Evolutionary conservation across 2,888 invertebrate genomes (phyloP).

Genomic region (Julus scanicus): DNA sequence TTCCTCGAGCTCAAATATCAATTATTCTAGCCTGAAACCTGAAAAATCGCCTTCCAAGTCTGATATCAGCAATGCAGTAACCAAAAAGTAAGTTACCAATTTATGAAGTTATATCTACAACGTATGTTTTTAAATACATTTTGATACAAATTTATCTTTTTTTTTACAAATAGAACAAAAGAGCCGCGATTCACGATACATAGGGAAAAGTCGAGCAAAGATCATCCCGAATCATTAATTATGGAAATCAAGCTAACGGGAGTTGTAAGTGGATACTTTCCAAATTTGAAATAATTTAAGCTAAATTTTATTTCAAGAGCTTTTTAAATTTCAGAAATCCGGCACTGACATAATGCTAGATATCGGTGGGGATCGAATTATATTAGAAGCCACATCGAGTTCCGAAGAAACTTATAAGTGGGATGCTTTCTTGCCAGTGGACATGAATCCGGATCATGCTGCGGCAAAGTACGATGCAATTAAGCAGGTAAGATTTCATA

Average conservation of each 20-base stretch:
- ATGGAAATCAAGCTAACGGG: slow-evolving; percentile 57
- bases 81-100: background rate
- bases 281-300: background rate
- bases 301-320: background rate
- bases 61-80: background rate
- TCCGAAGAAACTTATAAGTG: slow-evolving; percentile 63
- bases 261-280: slow-evolving; percentile 53
- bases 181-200: slow-evolving; percentile 45
- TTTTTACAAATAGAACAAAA: slow-evolving; percentile 14
- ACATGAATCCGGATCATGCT: slow-evolving; percentile 64
- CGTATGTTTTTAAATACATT: slow-evolving; percentile 48
- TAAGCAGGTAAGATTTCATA: slow-evolving; percentile 62
- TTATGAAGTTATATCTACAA: background rate
- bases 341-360: slow-evolving; percentile 63
- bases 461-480: slow-evolving; percentile 66
- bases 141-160: no score
- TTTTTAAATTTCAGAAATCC: background rate
- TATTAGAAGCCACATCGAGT: slow-evolving; percentile 64
- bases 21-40: background rate
- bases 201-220: slow-evolving; percentile 46
- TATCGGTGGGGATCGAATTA: slow-evolving; percentile 66
- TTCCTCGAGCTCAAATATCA: background rate
- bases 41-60: background rate
- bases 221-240: slow-evolving; percentile 38
- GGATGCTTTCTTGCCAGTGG: slow-evolving; percentile 66